Evolutionary conservation across 2,888 invertebrate species (phyloP).

Genomic region (Aleiodes alternator): DNA sequence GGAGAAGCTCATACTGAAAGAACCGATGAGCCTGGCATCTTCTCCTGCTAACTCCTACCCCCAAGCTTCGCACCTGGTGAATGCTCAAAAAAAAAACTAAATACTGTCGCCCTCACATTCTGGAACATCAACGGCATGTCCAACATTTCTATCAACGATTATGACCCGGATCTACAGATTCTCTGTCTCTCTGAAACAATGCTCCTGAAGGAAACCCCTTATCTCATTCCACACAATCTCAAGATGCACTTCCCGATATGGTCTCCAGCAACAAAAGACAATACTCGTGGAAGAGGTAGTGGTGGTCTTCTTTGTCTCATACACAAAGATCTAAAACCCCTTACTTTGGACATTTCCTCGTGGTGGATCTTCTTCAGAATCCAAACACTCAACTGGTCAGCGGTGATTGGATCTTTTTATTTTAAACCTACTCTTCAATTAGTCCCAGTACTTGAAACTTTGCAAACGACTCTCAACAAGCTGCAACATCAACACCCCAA

Average conservation of each 20-base stretch:
- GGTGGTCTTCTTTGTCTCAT: slow-evolving; percentile 17
- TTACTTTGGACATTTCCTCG: slow-evolving; percentile 3
- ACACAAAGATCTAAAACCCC: slow-evolving; percentile 11
- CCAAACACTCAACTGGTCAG: neutral
- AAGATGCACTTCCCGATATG: slow-evolving; percentile 15
- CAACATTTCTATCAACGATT: too few relatives aligned
- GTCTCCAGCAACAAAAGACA: slow-evolving; percentile 13
- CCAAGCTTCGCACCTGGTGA: too few relatives aligned
- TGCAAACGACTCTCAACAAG: slow-evolving; percentile 26
- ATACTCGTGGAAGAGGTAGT: slow-evolving; percentile 13
- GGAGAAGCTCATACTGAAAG: slow-evolving; percentile 22
- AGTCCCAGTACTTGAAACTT: slow-evolving; percentile 22
- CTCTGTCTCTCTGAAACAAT: slow-evolving; percentile 25
- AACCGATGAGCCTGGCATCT: slow-evolving; percentile 14
- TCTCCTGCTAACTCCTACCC: too few relatives aligned
- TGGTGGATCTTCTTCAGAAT: slow-evolving; percentile 41
- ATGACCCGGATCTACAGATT: neutral
- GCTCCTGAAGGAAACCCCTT: slow-evolving; percentile 10
- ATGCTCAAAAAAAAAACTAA: too few relatives aligned
- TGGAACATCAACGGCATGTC: too few relatives aligned
- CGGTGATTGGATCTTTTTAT: slow-evolving; percentile 28
- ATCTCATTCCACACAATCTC: slow-evolving; percentile 2
- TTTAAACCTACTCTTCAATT: slow-evolving; percentile 22
- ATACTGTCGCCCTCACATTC: too few relatives aligned
- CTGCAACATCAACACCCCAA: slow-evolving; percentile 15